A percentile compares a stretch with the other conserved stretches of the same genome.
phyloP scores from a whole-genome alignment of 2,888 invertebrate species.

The Mechanitis mazaeus region DNA sequence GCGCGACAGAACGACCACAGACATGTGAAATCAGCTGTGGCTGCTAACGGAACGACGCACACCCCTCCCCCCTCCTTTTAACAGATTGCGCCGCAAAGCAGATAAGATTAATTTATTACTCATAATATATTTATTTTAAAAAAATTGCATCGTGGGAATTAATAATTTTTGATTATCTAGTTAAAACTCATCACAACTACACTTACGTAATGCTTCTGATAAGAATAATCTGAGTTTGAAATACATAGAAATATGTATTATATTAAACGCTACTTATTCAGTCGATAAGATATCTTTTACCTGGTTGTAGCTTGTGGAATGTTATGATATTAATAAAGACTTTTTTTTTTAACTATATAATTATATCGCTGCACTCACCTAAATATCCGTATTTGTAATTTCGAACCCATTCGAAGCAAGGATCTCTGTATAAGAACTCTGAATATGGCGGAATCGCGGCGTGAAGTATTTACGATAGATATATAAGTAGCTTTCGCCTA shows the following conservation, averaged over 20 bases:
- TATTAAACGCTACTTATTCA: neutral
- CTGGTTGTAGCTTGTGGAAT: too few species aligned
- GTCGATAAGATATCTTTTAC: neutral
- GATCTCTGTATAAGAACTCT: too few species aligned
- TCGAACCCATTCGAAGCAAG: too few species aligned
- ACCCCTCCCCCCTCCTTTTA: slow-evolving; percentile 37
- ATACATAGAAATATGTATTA: slow-evolving; percentile 10
- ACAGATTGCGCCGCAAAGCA: slow-evolving; percentile 37
- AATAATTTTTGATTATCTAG: slow-evolving; percentile 10
- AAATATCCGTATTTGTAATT: too few species aligned
- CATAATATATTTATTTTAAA: slow-evolving; percentile 47
- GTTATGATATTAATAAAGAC: too few species aligned
- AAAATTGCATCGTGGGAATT: slow-evolving; percentile 29
- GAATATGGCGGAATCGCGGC: too few species aligned
- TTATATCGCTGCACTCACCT: too few species aligned
- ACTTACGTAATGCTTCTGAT: neutral
- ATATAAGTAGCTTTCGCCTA: too few species aligned
- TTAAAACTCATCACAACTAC: slow-evolving; percentile 19
- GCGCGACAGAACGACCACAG: slow-evolving; percentile 46
- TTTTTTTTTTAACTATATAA: too few species aligned
- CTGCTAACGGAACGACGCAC: slow-evolving; percentile 40
- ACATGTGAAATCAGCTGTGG: slow-evolving; percentile 75
- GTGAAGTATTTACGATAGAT: too few species aligned
- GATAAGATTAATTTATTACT: slow-evolving; percentile 57
- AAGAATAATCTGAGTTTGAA: slow-evolving; percentile 33